These are phyloP conservation scores for Orestias chungarensis DNA, from an alignment of 2,797 vertebrate genomes.

Conservation along the genomic window DNA sequence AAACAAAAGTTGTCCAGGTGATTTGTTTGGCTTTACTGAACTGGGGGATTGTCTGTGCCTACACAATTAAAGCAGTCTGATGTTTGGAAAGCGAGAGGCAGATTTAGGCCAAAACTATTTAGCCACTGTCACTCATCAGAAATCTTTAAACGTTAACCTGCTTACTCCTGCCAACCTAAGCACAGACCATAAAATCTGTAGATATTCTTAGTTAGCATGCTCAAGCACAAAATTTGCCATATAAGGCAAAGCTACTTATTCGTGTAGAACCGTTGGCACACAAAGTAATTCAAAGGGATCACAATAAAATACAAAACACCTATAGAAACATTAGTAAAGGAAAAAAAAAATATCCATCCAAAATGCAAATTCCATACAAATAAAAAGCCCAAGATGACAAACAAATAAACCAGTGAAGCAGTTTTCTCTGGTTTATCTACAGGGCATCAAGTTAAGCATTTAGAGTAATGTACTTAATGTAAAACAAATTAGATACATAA, in stretches of 20 bases:
- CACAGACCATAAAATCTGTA: slow-evolving; percentile 37
- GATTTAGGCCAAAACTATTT: slow-evolving; percentile 64
- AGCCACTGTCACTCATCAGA: slow-evolving; percentile 61
- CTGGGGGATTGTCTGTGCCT: slow-evolving; percentile 17
- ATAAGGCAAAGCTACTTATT: slow-evolving; percentile 3
- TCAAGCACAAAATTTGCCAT: slow-evolving; percentile 8
- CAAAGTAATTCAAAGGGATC: background rate
- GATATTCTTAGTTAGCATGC: slow-evolving; percentile 36
- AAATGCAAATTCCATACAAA: background rate
- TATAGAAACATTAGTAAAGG: background rate
- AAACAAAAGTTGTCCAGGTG: slow-evolving; percentile 51
- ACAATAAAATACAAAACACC: background rate
- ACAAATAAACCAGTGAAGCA: too few relatives aligned
- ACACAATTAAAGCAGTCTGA: background rate
- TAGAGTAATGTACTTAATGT: too few relatives aligned
- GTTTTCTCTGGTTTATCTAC: too few relatives aligned
- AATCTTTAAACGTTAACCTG: slow-evolving; percentile 57
- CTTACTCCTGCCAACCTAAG: slow-evolving; percentile 35
- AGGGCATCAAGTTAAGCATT: too few relatives aligned
- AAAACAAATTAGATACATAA: too few relatives aligned
- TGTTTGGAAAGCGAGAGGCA: slow-evolving; percentile 31
- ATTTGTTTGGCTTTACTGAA: slow-evolving; percentile 70
- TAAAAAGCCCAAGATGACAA: too few relatives aligned
- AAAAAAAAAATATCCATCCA: background rate
- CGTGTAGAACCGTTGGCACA: background rate